Evolutionary conservation across 2,888 invertebrate genomes (phyloP), one percentile per base, ranked within the genome.

Genomic region (Xestia sexstrigata): DNA sequence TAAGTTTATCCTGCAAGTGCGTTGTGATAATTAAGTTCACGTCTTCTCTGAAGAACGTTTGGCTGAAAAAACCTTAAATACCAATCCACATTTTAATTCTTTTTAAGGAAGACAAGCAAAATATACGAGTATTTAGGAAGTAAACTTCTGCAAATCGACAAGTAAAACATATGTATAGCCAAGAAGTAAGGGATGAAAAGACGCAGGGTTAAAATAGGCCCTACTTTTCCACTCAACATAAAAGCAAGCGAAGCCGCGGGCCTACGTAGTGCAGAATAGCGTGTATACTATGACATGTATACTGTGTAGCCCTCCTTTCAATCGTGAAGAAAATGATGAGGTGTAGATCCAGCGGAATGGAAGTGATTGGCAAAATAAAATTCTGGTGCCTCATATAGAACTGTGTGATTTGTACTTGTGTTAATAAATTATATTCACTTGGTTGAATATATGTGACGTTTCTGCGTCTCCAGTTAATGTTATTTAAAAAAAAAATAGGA

Each of bases 361-460:
- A 81, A 84, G n/a, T 81, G 68, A 87, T 82, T 80, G 74, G 60
- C 66, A 76, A 78, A 79, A 82, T 81, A 79, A 75, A 85, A 80
- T 78, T 66, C n/a, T 52, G 39, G 55, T 63, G 35, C n/a, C 45
- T 55, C n/a, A 35, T 13, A 60, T 17, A 55, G 52, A 69, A 60
- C 66, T 49, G 35, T 55, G 30, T 72, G 70, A 73, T 70, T 79
- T 66, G 6, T 74, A 15, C 23, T 35, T 26, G 30, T 30, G 15
- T 35, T 42, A 5, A 42, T 47, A 70, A 68, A 76, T 69, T 45
- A 39, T 26, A 15, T 62, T 79, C 20, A 39, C 23, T 49, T 58
- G 5, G 35, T 39, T 62, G 49, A 62, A 35, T 45, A 35, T n/a
- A 15, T 49, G 5, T 20, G 20, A 13, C 39, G 23, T 55, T 60